phyloP scores from a whole-genome alignment of 2,797 vertebrate genomes.

The Lacerta viridis region DNA sequence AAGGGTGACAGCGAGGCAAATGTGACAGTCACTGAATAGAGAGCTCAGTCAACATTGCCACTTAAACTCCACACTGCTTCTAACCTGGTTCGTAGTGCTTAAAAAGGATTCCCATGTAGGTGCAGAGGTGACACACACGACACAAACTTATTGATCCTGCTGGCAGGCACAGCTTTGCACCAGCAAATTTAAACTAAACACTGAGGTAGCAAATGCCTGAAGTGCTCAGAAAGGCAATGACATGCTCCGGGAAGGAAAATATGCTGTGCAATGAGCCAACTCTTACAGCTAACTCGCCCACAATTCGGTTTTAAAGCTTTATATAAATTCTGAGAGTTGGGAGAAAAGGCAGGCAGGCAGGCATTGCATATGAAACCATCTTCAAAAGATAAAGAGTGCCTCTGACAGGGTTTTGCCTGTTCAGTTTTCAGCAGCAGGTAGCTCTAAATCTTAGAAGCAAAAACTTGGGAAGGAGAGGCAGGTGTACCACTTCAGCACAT shows the following conservation, averaged over 20 bases:
- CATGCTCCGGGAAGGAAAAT: slow-evolving; percentile 62
- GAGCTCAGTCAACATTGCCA: neutral
- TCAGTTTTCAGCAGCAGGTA: slow-evolving; percentile 37
- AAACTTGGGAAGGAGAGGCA: neutral
- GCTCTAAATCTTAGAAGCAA: neutral
- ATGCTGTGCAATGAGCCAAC: slow-evolving; percentile 34
- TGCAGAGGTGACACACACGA: slow-evolving; percentile 51
- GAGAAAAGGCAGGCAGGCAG: slow-evolving; percentile 43
- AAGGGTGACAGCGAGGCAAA: slow-evolving; percentile 54
- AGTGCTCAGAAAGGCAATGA: slow-evolving; percentile 78
- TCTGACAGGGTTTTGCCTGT: neutral
- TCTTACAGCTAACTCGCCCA: slow-evolving; percentile 45
- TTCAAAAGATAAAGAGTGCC: neutral
- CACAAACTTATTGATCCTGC: slow-evolving; percentile 40
- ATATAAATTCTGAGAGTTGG: neutral
- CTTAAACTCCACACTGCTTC: slow-evolving; percentile 11
- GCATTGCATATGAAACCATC: slow-evolving; percentile 34
- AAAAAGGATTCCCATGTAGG: neutral
- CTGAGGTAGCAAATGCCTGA: slow-evolving; percentile 85
- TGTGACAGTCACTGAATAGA: slow-evolving; percentile 49
- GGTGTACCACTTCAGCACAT: neutral
- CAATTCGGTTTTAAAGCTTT: slow-evolving; percentile 64
- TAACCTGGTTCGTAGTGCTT: slow-evolving; percentile 39
- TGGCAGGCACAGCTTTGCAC: slow-evolving; percentile 55
- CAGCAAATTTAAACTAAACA: slow-evolving; percentile 74